These are phyloP conservation scores for Drosophila dunni DNA, from an alignment of 1,140 invertebrate genomes.

Conservation along the genomic window DNA sequence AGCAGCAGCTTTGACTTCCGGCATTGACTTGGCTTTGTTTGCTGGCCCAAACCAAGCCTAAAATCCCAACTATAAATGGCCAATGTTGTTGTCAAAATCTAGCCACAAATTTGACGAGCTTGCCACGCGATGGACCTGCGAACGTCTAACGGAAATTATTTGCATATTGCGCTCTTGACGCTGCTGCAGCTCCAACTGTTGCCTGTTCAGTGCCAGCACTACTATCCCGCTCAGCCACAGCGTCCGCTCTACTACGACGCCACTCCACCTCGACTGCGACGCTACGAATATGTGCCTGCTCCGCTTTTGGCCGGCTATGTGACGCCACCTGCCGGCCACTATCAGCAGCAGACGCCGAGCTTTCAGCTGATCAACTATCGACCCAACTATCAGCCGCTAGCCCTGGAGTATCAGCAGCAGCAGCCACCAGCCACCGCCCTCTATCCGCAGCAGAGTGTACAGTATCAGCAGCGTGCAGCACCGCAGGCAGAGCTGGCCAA, in stretches of 20 bases:
- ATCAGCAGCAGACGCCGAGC: constrained; percentile 64
- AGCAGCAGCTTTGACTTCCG: constrained; percentile 55
- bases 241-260: constrained; percentile 56
- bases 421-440: constrained; percentile 39
- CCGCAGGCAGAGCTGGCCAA: constrained; percentile 70
- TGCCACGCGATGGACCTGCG: constrained; percentile 69
- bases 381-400: constrained; percentile 49
- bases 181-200: constrained; percentile 21
- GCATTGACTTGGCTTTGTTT: constrained; percentile 31
- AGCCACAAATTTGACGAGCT: constrained; percentile 77
- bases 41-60: constrained; percentile 58
- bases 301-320: constrained; percentile 36
- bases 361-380: constrained; percentile 70
- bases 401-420: constrained; percentile 64
- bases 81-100: constrained; percentile 75
- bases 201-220: constrained; percentile 24
- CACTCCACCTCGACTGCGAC: constrained; percentile 52
- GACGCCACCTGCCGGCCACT: constrained; percentile 39
- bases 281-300: constrained; percentile 52
- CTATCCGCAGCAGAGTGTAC: constrained; percentile 61
- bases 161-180: constrained; percentile 9
- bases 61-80: constrained; percentile 63
- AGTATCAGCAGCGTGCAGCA: constrained; percentile 65
- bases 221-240: constrained; percentile 26
- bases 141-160: background rate